phyloP scores from a whole-genome alignment of 1,140 invertebrate genomes.

The Chymomyza costata region DNA sequence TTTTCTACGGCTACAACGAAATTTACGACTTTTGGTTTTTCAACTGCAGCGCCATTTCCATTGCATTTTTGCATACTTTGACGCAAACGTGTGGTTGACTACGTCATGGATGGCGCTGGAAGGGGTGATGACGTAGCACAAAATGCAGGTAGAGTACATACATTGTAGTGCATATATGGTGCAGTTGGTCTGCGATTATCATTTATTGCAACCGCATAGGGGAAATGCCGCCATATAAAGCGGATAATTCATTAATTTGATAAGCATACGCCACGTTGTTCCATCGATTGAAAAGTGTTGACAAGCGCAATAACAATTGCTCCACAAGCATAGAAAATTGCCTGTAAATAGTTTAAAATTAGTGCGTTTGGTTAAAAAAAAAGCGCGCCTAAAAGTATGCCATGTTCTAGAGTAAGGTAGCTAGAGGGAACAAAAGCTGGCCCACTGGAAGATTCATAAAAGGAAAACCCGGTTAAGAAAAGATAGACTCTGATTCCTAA shows the following conservation, averaged over 20 bases:
- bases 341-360: no score
- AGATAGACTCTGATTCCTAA: no score
- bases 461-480: no score
- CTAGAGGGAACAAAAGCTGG: no score
- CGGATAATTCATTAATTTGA: constrained; percentile 70
- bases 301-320: no score
- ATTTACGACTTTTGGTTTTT: constrained; percentile 68
- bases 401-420: no score
- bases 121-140: background rate
- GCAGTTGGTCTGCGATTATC: constrained; percentile 49
- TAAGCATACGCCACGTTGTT: constrained; percentile 64
- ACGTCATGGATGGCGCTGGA: constrained; percentile 26
- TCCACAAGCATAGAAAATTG: no score
- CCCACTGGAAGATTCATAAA: no score
- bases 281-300: constrained; percentile 49
- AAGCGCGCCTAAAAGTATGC: no score
- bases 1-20: constrained; percentile 64
- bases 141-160: background rate
- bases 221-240: constrained; percentile 37
- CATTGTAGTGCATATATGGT: background rate
- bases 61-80: background rate
- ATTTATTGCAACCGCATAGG: constrained; percentile 68
- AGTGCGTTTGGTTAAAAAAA: no score
- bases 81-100: no score
- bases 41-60: constrained; percentile 39